Base-by-base conservation (phyloP, 2,888 invertebrate species). In the Drosophila peninsularis region DNA sequence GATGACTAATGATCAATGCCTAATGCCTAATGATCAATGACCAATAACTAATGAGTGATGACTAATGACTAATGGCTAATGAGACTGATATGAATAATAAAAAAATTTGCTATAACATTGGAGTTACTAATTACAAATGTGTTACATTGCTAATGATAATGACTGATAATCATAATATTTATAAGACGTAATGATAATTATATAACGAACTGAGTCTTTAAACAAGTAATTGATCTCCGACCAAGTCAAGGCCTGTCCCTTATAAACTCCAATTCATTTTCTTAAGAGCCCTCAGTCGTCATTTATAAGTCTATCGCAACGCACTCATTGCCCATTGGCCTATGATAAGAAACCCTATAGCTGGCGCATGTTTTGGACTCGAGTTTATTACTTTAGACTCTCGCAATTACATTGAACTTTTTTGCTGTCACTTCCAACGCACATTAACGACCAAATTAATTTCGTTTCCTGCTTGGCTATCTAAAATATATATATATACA, bases 391-490 rank as follows among this genome's bases (percentile, higher is more conserved):
- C 36, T 37, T 24, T 36, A 36, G 36, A 36, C 24, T 36, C n/a
- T 36, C 19, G 37, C 52, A 53, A 37, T 37, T 52, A 53, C n/a
- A 24, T 32, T 27, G 19, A 52, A 54, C 11, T 17, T 19, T 34
- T 55, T 30, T 10, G 47, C 36, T 42, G 19, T 37, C 49, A 30
- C 55, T 66, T 56, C 10, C 13, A 34, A 32, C 5, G 65, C 34
- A 39, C 41, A 56, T 66, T 65, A 66, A 21, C 32, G 50, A 44
- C 32, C 6, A 44, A 50, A 67, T 57, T 52, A 53, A 67, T 67
- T 67, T 52, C n/a, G 52, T 13, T 57, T 57, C 17, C 45, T 57
- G 52, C n/a, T 19, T 32, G 36, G 19, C 42, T 27, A 66, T 30
- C 49, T 42, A 17, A 41, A 27, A 21, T 37, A 49, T 13, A 70